Base-by-base conservation (phyloP, 2,888 invertebrate species). In the Carpatolechia fugitivella region DNA sequence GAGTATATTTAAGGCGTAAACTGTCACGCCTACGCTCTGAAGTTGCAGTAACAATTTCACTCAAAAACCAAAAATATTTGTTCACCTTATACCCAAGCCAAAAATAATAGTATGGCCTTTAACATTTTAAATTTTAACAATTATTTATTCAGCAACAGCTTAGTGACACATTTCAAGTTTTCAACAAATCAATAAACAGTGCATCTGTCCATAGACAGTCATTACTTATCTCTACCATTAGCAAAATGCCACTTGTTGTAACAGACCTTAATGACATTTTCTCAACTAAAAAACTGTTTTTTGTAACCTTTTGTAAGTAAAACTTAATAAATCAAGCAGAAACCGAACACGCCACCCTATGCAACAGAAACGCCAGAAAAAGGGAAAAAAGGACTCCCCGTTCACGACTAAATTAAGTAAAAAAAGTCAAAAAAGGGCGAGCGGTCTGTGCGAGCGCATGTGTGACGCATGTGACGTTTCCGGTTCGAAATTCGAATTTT, bases 391-490 rank as follows among this genome's bases (percentile, higher is more conserved):
- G 2, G 29, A 29, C 29, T 1, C 44, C 14, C 13, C 20, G 24
- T 20, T 20, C 20, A 41, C 66, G 71, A 61, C 70, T 69, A 74
- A 78, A 79, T 75, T 76, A 69, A 75, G 75, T 70, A 70, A 77
- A 78, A 78, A 79, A 75, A 70, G 60, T 20, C n/a, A 55, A 56
- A 85, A 87, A 87, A 85, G 78, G 84, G 83, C 78, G 72, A 40
- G 69, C 62, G 70, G 70, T 65, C 68, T 76, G 82, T 77, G 79
- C 75, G 55, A 51, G 80, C 82, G 82, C 89, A 88, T 86, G 85
- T 89, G 88, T 71, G 58, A 73, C 64, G 70, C 89, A 88, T 84
- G 80, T 89, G 88, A 81, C 76, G 82, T 85, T 89, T 89, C 89
- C 89, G 88, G 85, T 83, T 75, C 70, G 69, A 69, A 71, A 73